Percentiles rank a stretch among this genome's conserved stretches.
Conservation (phyloP, 2,888 invertebrate genomes). For the Trichogramma dendrolimi region DNA sequence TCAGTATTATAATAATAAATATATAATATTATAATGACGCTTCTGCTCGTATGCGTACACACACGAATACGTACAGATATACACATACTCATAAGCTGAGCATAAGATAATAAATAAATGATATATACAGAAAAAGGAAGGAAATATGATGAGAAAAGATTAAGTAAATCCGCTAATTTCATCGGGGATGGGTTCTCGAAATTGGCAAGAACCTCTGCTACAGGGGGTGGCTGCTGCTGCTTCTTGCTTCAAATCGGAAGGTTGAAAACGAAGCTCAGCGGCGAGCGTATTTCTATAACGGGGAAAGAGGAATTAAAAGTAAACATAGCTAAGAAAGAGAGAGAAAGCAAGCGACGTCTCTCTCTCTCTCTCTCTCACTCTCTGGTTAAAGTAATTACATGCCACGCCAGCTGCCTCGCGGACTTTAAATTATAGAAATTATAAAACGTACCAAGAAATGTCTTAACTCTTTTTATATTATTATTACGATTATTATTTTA, state of each 20-base stretch:
- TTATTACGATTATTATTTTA: too few species aligned
- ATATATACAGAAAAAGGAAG: slow-evolving; percentile 15
- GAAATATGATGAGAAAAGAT: slow-evolving; percentile 18
- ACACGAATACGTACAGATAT: not conserved
- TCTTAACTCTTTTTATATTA: slow-evolving; percentile 34
- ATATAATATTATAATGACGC: slow-evolving; percentile 6
- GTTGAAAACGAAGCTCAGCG: not conserved
- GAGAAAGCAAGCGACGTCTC: slow-evolving; percentile 42
- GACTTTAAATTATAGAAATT: slow-evolving; percentile 52
- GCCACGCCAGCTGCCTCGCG: slow-evolving; percentile 50
- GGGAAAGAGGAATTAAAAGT: slow-evolving; percentile 43
- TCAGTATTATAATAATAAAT: too few species aligned
- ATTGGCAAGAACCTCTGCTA: slow-evolving; percentile 15
- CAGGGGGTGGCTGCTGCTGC: slow-evolving; percentile 5
- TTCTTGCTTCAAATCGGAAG: slow-evolving; percentile 1
- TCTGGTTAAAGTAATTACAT: slow-evolving; percentile 52
- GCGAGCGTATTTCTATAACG: slow-evolving; percentile 22
- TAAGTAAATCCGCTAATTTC: slow-evolving; percentile 22
- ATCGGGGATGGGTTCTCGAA: slow-evolving; percentile 20
- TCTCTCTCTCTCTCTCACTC: slow-evolving; percentile 11
- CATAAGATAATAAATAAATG: slow-evolving; percentile 5
- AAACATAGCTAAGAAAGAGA: slow-evolving; percentile 38
- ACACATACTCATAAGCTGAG: not conserved
- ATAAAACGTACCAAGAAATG: slow-evolving; percentile 45
- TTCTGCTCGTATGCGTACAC: not conserved